These are phyloP conservation scores for Caenorhabditis doughertyi DNA, from an alignment of 2,888 invertebrate genomes.

Conservation along the genomic window DNA sequence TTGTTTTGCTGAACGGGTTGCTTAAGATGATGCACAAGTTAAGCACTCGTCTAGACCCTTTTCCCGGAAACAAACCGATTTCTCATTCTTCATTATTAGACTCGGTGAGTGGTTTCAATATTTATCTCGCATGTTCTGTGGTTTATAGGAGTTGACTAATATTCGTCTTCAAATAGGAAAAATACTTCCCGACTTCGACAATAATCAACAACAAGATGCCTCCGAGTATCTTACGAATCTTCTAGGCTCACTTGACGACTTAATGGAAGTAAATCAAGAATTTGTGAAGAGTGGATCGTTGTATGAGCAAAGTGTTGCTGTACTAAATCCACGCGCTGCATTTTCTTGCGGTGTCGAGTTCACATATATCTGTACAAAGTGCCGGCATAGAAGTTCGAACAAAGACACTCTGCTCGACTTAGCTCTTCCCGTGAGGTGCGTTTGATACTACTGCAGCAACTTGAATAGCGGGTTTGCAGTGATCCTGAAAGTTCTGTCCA, in stretches of 20 bases:
- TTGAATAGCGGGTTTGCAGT: too few relatives aligned
- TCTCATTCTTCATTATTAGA: neutral
- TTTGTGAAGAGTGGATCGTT: neutral
- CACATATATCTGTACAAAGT: too few relatives aligned
- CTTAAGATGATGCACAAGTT: neutral
- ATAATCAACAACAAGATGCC: constrained; percentile 30
- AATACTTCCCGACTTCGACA: neutral
- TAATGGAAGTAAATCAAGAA: neutral
- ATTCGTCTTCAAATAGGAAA: neutral
- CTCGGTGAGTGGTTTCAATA: too few relatives aligned
- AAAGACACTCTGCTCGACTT: too few relatives aligned
- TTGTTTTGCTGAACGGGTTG: neutral
- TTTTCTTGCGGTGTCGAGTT: too few relatives aligned
- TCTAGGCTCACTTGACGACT: neutral
- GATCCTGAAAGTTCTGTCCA: too few relatives aligned
- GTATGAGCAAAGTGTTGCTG: neutral
- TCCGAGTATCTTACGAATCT: constrained; percentile 16
- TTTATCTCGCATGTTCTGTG: too few relatives aligned
- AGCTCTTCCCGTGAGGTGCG: too few relatives aligned
- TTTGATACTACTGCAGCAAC: too few relatives aligned
- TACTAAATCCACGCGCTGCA: neutral
- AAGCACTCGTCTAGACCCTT: neutral
- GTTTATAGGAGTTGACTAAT: neutral
- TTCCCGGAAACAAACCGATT: neutral
- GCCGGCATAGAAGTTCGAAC: too few relatives aligned